Conservation (phyloP, 2,888 invertebrate species). For the Clivina fossor region DNA sequence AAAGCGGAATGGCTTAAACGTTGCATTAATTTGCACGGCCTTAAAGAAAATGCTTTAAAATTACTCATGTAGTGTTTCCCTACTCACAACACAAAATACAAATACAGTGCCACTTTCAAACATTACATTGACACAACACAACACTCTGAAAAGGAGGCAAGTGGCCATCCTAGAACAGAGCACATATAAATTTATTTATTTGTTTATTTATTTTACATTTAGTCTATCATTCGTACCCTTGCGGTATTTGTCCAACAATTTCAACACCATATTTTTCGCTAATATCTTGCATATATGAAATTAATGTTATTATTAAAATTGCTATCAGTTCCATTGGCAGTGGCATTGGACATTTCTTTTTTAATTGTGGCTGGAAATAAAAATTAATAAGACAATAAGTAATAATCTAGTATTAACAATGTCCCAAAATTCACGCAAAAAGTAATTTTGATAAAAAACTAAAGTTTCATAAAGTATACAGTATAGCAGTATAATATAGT, state of each 20-base stretch:
- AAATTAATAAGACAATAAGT: constrained; percentile 33
- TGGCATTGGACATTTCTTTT: constrained; percentile 69
- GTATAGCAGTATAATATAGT: too few species aligned
- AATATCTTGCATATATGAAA: constrained; percentile 64
- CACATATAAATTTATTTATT: not conserved
- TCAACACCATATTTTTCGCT: constrained; percentile 61
- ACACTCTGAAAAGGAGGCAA: too few species aligned
- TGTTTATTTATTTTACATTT: too few species aligned
- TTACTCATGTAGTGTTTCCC: too few species aligned
- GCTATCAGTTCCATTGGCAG: constrained; percentile 82
- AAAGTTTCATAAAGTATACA: not conserved
- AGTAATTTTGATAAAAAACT: not conserved
- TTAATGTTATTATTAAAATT: constrained; percentile 71
- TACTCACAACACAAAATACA: too few species aligned
- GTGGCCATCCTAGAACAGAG: constrained; percentile 1
- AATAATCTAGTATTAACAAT: constrained; percentile 24
- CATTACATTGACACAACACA: too few species aligned
- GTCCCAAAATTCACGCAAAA: constrained; percentile 6
- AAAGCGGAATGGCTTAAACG: too few species aligned
- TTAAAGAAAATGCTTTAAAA: too few species aligned
- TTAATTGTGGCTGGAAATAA: constrained; percentile 65
- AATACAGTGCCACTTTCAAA: too few species aligned
- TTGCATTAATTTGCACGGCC: too few species aligned
- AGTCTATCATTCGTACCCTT: constrained; percentile 72
- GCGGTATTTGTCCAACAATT: constrained; percentile 76